Base-by-base conservation (phyloP, 2,888 invertebrate genomes). In the Nymphalis c-album region DNA sequence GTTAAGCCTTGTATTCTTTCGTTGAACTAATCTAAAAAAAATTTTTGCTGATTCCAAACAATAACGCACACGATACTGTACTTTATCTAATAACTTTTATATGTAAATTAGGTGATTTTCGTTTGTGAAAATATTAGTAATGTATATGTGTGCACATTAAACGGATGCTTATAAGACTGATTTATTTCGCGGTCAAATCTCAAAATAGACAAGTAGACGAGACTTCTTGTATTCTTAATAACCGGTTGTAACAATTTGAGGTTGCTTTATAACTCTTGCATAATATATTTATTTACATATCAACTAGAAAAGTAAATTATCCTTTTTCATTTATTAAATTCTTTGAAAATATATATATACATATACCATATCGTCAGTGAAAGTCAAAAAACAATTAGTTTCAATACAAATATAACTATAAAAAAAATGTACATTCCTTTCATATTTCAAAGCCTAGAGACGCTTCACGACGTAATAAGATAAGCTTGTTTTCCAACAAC, bases 111-210 rank as follows among this genome's bases (percentile, higher is more conserved):
- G 13, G 10, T 35, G 48, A 62, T 64, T 50, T 62, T 61, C 60
- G 31, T 22, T 51, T 64, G 61, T 57, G 47, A 3, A 35, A 47
- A 40, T 31, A 51, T 47, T 48, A 35, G 2, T 51, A 45, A 60
- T 60, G 73, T 73, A 68, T 71, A 69, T 71, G 72, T 70, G 68
- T 60, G 66, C 67, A 68, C 58, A 67, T 68, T 63, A 64, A 64
- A 66, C 60, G 50, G 47, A 61, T 64, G 68, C 63, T 69, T 60
- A 66, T 53, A 58, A 48, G 47, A 31, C 59, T 71, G 71, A 74
- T 73, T 73, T 73, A 71, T 65, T 64, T 64, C 59, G 66, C 51
- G 64, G 61, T 48, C 40, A 67, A 69, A 67, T 67, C 67, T 70
- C 51, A 65, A 63, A 69, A 71, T 69, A 71, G 69, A 55, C 46